phyloP scores from a whole-genome alignment of 2,888 invertebrate species.

The Morpho helenor region DNA sequence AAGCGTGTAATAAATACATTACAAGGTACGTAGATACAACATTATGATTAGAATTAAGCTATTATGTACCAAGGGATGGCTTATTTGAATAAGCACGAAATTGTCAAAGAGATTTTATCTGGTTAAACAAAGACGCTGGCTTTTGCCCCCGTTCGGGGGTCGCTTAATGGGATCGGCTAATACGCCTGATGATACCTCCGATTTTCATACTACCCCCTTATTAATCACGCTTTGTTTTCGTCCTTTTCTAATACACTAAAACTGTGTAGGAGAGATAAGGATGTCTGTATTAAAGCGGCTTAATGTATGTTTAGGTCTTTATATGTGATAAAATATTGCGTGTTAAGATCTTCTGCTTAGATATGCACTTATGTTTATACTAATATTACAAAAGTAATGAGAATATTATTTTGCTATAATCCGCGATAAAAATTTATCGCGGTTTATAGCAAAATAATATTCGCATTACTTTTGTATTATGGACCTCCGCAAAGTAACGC shows the following conservation, averaged over 20 bases:
- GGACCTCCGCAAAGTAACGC: too few relatives aligned
- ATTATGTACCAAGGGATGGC: constrained; percentile 66
- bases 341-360: constrained; percentile 20
- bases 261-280: constrained; percentile 28
- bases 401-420: too few relatives aligned
- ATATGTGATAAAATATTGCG: constrained; percentile 21
- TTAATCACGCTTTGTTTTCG: constrained; percentile 52
- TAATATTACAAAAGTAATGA: too few relatives aligned
- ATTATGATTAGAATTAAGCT: constrained; percentile 58
- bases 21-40: constrained; percentile 18
- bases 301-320: constrained; percentile 36
- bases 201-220: constrained; percentile 59
- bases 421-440: too few relatives aligned
- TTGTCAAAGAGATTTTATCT: constrained; percentile 80
- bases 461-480: too few relatives aligned
- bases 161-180: constrained; percentile 73
- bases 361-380: too few relatives aligned
- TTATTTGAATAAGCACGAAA: constrained; percentile 77
- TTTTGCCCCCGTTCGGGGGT: constrained; percentile 71
- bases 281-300: constrained; percentile 48
- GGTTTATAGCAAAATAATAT: too few relatives aligned
- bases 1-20: too few relatives aligned
- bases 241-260: constrained; percentile 16
- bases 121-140: constrained; percentile 74
- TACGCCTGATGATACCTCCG: constrained; percentile 71